Percentiles rank a stretch among this genome's conserved stretches.
These are phyloP conservation scores for Amblyopsis rosae DNA, from an alignment of 2,113 vertebrate genomes.

Conservation along the genomic window DNA sequence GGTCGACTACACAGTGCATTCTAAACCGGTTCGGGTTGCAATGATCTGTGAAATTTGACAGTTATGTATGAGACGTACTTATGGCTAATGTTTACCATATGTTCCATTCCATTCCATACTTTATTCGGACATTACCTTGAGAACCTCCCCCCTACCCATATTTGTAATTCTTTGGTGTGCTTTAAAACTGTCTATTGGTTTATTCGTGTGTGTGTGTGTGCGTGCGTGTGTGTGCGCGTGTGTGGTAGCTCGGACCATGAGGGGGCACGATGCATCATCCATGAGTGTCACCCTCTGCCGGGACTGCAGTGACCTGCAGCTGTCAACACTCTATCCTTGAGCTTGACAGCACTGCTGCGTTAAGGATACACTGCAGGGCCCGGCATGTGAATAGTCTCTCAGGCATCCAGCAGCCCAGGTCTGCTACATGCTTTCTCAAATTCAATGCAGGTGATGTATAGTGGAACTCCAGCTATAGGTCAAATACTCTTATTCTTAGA, in stretches of 20 bases:
- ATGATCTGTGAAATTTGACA: not conserved
- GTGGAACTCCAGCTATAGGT: no score
- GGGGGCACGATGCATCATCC: slow-evolving; percentile 63
- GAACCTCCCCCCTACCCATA: no score
- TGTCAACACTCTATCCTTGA: slow-evolving; percentile 70
- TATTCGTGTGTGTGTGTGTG: slow-evolving; percentile 46
- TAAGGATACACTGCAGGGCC: slow-evolving; percentile 52
- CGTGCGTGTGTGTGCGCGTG: slow-evolving; percentile 39
- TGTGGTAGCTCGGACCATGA: slow-evolving; percentile 39
- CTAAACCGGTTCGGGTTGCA: no score
- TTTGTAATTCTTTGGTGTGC: no score
- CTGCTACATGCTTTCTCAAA: not conserved
- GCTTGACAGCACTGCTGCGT: slow-evolving; percentile 44
- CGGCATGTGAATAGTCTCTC: slow-evolving; percentile 43
- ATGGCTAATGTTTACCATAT: slow-evolving; percentile 5
- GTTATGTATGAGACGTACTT: not conserved
- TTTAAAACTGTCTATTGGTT: slow-evolving; percentile 16
- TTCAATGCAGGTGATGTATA: not conserved
- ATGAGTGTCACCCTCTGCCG: slow-evolving; percentile 66
- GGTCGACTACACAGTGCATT: no score
- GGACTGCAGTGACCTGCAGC: slow-evolving; percentile 60
- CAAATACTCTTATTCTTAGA: no score
- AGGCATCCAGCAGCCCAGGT: slow-evolving; percentile 21
- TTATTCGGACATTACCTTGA: not conserved
- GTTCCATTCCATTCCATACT: not conserved